Evolutionary conservation across 2,888 invertebrate genomes (phyloP), one percentile per base, ranked within the genome.

Genomic region (Ischnus inquisitorius): DNA sequence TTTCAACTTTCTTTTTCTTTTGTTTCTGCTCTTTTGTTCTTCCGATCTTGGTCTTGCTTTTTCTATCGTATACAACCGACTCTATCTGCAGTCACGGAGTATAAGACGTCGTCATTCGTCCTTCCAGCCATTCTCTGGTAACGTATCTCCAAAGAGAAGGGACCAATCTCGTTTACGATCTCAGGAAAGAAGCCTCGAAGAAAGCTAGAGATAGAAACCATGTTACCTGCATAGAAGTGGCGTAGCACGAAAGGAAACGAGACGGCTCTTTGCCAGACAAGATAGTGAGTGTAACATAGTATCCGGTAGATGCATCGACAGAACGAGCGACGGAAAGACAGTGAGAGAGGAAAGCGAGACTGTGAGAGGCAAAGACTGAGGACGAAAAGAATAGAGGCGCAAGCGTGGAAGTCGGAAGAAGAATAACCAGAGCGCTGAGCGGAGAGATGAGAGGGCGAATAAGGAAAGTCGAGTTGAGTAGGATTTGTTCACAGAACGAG

Each of bases 141-240:
- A 41, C 65, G 69, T 64, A 51, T 78, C 69, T 22, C 62, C 34
- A 60, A 68, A 57, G 69, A 75, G 67, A 75, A 67, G 68, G 78
- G 77, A 74, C 74, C 80, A 84, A 81, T 81, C 80, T 84, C 81
- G 69, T 84, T 84, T 84, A 84, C 81, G 80, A 84, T 81, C 84
- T 84, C 74, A 19, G 19, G 68, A 74, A 77, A 77, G 80, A 84
- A 80, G 74, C 74, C 69, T 78, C 77, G 74, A 69, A 74, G 80
- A 81, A 74, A 75, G 77, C 54, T 54, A 68, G 74, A 81, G 74
- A 84, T 69, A 64, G 80, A 81, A 84, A 78, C 74, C 78, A 69
- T 75, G 84, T 10, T 74, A 46, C 60, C 62, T 46, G 71, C 54
- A 22, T 22, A 54, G 71, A 25, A 41, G 43, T 51, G 8, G 60